Evolutionary conservation across 2,113 vertebrate genomes (phyloP).

Genomic region (Nycticryphes semicollaris): DNA sequence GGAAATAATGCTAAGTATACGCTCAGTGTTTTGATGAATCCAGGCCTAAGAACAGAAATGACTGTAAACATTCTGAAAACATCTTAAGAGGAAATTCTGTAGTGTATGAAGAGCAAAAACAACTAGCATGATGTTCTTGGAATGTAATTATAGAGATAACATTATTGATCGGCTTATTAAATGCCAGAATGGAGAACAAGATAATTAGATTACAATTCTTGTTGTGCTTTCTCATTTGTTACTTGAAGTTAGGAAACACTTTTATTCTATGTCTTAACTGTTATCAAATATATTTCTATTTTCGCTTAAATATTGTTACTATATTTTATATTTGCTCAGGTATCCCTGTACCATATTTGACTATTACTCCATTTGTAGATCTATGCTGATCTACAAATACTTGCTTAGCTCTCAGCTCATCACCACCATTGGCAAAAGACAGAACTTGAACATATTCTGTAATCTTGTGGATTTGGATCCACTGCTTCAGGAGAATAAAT

Average conservation of each 20-base stretch:
- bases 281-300: neutral
- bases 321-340: neutral
- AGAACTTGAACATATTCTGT: neutral
- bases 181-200: neutral
- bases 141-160: constrained; percentile 1
- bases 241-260: neutral
- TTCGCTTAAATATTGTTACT: neutral
- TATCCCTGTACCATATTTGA: neutral
- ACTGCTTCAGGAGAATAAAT: neutral
- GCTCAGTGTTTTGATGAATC: constrained; percentile 53
- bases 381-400: neutral
- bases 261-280: neutral
- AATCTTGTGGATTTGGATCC: neutral
- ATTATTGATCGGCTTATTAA: constrained; percentile 33
- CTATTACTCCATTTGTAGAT: neutral
- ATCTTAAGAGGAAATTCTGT: constrained; percentile 25
- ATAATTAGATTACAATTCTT: neutral
- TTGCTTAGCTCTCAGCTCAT: neutral
- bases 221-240: neutral
- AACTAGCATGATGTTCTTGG: constrained; percentile 31
- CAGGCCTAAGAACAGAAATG: constrained; percentile 43
- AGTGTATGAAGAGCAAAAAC: constrained; percentile 40
- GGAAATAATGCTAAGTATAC: constrained; percentile 52
- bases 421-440: neutral
- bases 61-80: constrained; percentile 53